phyloP scores from a whole-genome alignment of 2,888 invertebrate species.

The Lordiphosa fenestrarum region DNA sequence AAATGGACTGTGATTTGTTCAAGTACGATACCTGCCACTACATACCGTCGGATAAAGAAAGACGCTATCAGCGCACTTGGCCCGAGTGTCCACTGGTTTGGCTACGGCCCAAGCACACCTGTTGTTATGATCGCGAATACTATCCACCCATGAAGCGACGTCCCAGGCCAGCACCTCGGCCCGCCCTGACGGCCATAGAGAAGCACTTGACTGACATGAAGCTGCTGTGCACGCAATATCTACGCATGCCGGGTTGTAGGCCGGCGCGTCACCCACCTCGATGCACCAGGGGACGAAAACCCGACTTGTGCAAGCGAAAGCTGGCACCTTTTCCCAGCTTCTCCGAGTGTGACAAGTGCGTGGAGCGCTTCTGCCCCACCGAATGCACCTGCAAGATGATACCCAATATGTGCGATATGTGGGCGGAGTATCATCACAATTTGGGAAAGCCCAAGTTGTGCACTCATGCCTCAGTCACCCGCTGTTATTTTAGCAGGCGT shows the following conservation, averaged over 20 bases:
- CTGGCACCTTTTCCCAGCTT: conserved; percentile 43
- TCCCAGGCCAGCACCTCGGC: neutral
- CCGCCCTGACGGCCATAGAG: conserved; percentile 6
- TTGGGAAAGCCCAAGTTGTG: conserved; percentile 9
- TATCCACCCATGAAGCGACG: conserved; percentile 26
- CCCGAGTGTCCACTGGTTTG: conserved; percentile 36
- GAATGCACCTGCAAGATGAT: conserved; percentile 39
- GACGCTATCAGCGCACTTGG: conserved; percentile 47
- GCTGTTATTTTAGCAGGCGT: conserved; percentile 26
- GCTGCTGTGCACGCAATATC: neutral
- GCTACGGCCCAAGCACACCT: conserved; percentile 30
- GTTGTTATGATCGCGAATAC: conserved; percentile 34
- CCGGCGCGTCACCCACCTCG: conserved; percentile 5
- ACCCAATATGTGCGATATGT: conserved; percentile 38
- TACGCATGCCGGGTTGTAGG: conserved; percentile 1
- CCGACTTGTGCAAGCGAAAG: conserved; percentile 21
- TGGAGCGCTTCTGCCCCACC: conserved; percentile 15
- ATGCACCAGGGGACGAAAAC: neutral
- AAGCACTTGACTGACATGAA: conserved; percentile 21
- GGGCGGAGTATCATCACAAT: conserved; percentile 20
- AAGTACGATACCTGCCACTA: conserved; percentile 30
- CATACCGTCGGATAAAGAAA: conserved; percentile 36
- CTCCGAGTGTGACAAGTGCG: conserved; percentile 36
- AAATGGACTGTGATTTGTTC: conserved; percentile 16
- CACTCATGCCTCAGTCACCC: conserved; percentile 17